Percentiles rank a stretch among this genome's conserved stretches.
phyloP scores from a whole-genome alignment of 2,113 vertebrate species.

The Alethe diademata region DNA sequence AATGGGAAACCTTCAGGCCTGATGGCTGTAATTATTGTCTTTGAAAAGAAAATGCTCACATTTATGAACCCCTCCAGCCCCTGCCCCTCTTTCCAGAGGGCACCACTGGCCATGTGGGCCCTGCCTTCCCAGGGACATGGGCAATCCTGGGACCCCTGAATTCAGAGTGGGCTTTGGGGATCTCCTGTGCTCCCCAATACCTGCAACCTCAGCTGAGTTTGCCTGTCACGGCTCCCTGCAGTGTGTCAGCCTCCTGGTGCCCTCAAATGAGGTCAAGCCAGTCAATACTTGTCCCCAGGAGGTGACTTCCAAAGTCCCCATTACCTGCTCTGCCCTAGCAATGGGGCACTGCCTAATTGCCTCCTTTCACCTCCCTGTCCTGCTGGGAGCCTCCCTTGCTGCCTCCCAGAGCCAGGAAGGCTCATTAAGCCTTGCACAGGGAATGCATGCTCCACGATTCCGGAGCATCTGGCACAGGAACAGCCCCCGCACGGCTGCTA shows the following conservation, averaged over 20 bases:
- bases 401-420: not conserved
- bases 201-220: not conserved
- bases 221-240: accelerated
- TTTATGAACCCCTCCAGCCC: not conserved
- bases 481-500: not conserved
- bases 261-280: not conserved
- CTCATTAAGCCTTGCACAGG: not conserved
- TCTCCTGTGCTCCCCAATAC: not conserved
- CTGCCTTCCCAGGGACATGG: not conserved
- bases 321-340: not conserved
- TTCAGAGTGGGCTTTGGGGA: not conserved
- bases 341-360: not conserved
- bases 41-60: not conserved
- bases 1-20: not conserved
- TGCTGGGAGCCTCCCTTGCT: not conserved
- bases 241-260: not conserved
- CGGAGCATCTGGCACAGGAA: not conserved
- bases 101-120: not conserved
- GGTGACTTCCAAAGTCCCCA: not conserved
- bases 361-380: not conserved
- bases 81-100: not conserved
- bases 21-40: not conserved
- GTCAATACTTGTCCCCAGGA: not conserved
- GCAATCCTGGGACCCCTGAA: not conserved
- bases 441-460: not conserved